Evolutionary conservation across 2,888 invertebrate species (phyloP).

Genomic region (Diarsia brunnea): DNA sequence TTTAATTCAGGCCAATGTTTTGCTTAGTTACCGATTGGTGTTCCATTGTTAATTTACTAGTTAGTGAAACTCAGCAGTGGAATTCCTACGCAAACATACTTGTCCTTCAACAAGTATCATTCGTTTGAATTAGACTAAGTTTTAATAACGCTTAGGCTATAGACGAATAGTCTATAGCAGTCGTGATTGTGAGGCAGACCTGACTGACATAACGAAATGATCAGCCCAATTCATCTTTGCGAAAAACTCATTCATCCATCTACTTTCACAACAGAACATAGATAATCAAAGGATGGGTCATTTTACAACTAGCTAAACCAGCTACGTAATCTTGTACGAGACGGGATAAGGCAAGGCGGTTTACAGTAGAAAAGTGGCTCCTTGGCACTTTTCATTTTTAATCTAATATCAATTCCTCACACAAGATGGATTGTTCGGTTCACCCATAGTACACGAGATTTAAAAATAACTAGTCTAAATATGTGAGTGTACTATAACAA

Average conservation of each 20-base stretch:
- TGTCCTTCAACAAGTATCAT: slow-evolving; percentile 14
- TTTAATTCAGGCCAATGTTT: slow-evolving; percentile 11
- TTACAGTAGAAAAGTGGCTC: too few species aligned
- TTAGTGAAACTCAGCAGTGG: background rate
- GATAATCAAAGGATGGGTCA: background rate
- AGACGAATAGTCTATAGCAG: background rate
- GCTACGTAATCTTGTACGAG: background rate
- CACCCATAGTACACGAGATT: too few species aligned
- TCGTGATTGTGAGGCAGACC: background rate
- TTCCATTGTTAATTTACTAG: slow-evolving; percentile 13
- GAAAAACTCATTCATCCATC: background rate
- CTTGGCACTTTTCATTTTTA: background rate
- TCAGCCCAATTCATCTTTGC: background rate
- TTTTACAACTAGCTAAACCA: slow-evolving; percentile 2
- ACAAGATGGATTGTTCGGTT: too few species aligned
- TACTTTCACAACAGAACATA: background rate
- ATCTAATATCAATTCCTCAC: background rate
- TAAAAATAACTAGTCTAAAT: too few species aligned
- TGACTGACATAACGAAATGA: background rate
- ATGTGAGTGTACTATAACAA: too few species aligned
- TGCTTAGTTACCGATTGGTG: slow-evolving; percentile 10
- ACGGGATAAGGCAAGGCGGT: background rate
- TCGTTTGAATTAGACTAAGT: slow-evolving; percentile 8
- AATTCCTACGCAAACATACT: background rate
- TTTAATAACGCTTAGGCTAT: background rate